Evolutionary conservation across 2,888 invertebrate genomes (phyloP), one percentile per base, ranked within the genome.

Genomic region (Meliscaeva auricollis): DNA sequence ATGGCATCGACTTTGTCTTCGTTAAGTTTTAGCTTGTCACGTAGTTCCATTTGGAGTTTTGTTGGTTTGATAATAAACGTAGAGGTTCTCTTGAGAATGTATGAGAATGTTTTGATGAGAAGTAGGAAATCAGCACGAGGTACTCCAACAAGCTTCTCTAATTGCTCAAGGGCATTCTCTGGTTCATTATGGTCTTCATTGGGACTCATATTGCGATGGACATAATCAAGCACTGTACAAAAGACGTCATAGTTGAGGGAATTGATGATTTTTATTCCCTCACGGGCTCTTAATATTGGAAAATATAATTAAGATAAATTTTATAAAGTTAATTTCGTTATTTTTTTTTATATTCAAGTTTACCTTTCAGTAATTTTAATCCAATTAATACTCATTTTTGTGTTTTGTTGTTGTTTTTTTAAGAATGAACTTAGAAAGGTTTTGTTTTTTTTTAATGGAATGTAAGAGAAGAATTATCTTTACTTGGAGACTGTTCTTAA

Each of bases 41-140:
- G 90, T 20, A 94, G 90, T 87, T 93, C 93, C 2, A 90, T 89
- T 87, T 94, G 93, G 41, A 94, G 88, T 72, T 91, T 90, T 3
- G 93, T 93, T 32, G 94, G 94, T 87, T 94, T 94, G 56, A 93
- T 92, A 54, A 94, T 92, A 79, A 94, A 92, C 81, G 92, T 93
- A 4, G 91, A 92, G 17, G 93, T 92, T 79, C 93, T 93, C 72
- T 93, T 93, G 83, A 93, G 91, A 64, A 94, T 93, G 87, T 93
- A 92, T 2, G 92, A 92, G 68, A 92, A 90, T 3, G 92, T 92
- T 88, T 92, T 92, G 75, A 92, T 92, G 9, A 92, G 87, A 3
- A 91, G 87, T 26, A 92, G 87, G 41, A 92, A 92, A 69, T 92
- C 92, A 0, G 89, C 73, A 4, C 92, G 89, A 4, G 91, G 89